Evolutionary conservation across 1,140 invertebrate species (phyloP), one percentile per base, ranked within the genome.

Genomic region (Gonioctena quinquepunctata): DNA sequence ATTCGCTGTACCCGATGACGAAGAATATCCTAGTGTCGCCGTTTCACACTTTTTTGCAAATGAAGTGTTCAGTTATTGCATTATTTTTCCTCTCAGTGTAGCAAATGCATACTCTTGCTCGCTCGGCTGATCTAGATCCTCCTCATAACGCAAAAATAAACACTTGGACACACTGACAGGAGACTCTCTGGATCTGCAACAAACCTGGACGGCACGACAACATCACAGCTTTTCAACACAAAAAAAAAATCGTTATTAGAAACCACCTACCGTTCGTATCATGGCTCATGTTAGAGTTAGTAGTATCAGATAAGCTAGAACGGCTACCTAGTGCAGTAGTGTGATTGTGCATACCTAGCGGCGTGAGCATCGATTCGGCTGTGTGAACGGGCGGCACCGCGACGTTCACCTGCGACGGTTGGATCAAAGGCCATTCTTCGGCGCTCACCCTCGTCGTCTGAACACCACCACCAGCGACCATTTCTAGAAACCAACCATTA

Each of bases 331-430:
- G 21, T 59, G 23, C 11, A 13, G 33, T 23, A 22, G 11, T 25
- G 56, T 59, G 56, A 59, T 5, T 59, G 63, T 66, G 63, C 75
- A 74, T 88, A 94, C 92, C 92, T 84, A 92, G 86, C 72, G 91
- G 92, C 62, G 93, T 93, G 70, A 94, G 85, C 75, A 93, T 91
- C 70, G 92, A 90, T 82, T 94, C 89, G 2, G 93, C 93, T 57
- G 90, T 89, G 73, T 90, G 90, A 42, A 94, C 89, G 21, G 92
- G 89, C 72, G 89, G 87, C 77, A 91, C 88, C 68, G 89, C 90
- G 25, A 94, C 87, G 69, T 90, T 88, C 69, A 95, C 92, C 82
- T 95, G 92, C 48, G 89, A 88, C 16, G 94, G 93, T 73, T 94
- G 90, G 72, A 95, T 91, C 25, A 96, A 85, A 13, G 88, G 86